Base-by-base conservation (phyloP, 2,797 vertebrate species). In the Pantherophis alleghaniensis region DNA sequence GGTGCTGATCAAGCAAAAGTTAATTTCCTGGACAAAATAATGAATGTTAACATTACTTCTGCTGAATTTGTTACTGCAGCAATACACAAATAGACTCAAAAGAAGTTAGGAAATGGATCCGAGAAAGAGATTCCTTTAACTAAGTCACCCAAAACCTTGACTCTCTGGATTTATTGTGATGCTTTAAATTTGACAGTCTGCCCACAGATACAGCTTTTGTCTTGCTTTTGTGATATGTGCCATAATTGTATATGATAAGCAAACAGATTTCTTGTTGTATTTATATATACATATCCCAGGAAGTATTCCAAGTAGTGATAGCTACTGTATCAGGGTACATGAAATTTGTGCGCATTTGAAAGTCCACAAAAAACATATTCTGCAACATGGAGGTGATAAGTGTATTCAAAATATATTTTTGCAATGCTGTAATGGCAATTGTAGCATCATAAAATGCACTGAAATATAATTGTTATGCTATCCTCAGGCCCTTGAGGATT, bases 1-100 rank as follows among this genome's bases (percentile, higher is more conserved):
- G 61, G 37, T 59, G 20, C 87, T 91, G 37, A 91, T 90, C 53
- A 28, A 74, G 42, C 60, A 66, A 90, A 93, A 59, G 32, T 60
- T 69, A 87, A 93, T 93, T 93, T 93, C 83, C 89, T 93, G 79
- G 56, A 88, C 47, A 90, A 74, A 93, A 57, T 66, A 87, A 18
- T 93, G 51, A 28, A 91, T 53, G 55, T 87, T 91, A 63, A 87
- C 57, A 42, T 53, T 90, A 86, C 51, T 22, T 66, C 60, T 69
- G 53, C 32, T 74, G 61, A 74, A 22, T 89, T 60, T 69, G 32
- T 89, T 93, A 63, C 37, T 89, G 2, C 53, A 90, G 53, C 37
- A 90, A 90, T 26, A 87, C 37, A 66, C 5, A 28, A 83, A 47
- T 42, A 42, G 42, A 47, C 42, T 89, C 79, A 61, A 83, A 47